A percentile compares a stretch with the other conserved stretches of the same genome.
phyloP scores from a whole-genome alignment of 2,797 vertebrate genomes.

The Ctenopoma multispine region DNA sequence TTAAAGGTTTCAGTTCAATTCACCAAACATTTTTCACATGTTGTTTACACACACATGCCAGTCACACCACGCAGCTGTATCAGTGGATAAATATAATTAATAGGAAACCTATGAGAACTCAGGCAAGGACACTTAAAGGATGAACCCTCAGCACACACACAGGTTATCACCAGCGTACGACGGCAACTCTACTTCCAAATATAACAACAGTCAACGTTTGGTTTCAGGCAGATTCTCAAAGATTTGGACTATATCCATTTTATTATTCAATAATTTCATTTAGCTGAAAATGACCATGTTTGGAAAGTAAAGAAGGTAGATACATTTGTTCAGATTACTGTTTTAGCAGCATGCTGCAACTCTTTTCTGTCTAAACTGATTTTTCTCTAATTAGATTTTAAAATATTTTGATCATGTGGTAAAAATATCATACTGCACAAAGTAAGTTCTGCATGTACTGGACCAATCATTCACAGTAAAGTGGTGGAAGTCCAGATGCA shows the following conservation, averaged over 20 bases:
- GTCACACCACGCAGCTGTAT: conserved; percentile 6
- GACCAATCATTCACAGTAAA: not conserved
- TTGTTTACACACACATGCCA: not conserved
- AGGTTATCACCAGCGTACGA: not conserved
- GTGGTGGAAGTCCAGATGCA: not conserved
- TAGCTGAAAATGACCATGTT: not conserved
- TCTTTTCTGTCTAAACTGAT: not conserved
- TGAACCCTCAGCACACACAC: conserved; percentile 7
- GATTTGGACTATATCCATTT: not conserved
- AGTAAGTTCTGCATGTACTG: not conserved
- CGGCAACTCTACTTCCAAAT: not conserved
- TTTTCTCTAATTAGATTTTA: not conserved
- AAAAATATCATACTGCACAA: not conserved
- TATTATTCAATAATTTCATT: not conserved
- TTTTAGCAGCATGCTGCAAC: not conserved
- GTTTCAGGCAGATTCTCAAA: not conserved
- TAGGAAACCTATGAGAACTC: conserved; percentile 42
- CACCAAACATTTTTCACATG: conserved; percentile 39
- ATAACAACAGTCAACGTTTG: not conserved
- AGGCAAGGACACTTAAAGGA: conserved; percentile 62
- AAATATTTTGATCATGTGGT: not conserved
- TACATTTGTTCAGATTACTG: no score
- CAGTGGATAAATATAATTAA: conserved; percentile 42
- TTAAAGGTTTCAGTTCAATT: conserved; percentile 38
- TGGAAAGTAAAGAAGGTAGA: not conserved